phyloP scores from a whole-genome alignment of 2,888 invertebrate genomes.

The Physocephala rufipes region DNA sequence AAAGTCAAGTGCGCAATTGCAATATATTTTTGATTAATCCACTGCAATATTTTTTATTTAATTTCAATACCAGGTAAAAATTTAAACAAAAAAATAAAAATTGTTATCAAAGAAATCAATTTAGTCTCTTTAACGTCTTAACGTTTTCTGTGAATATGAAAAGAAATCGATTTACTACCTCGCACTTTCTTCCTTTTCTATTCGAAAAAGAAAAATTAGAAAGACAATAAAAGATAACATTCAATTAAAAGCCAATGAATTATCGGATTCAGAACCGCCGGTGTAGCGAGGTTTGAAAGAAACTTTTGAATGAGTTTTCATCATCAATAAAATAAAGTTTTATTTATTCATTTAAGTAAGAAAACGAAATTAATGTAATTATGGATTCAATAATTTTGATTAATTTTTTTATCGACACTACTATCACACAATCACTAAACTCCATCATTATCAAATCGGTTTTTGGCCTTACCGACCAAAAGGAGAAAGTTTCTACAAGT shows the following conservation, averaged over 20 bases:
- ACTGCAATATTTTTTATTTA: not conserved
- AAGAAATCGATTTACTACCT: too few relatives aligned
- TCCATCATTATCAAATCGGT: conserved; percentile 3
- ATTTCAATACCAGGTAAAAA: not conserved
- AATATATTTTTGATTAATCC: not conserved
- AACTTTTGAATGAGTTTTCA: not conserved
- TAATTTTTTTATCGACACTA: not conserved
- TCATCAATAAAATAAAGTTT: too few relatives aligned
- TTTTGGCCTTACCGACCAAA: conserved; percentile 10
- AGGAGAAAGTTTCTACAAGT: too few relatives aligned
- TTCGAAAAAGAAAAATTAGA: too few relatives aligned
- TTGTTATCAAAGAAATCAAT: too few relatives aligned
- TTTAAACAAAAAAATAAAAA: not conserved
- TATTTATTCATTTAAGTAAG: not conserved
- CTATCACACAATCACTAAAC: not conserved
- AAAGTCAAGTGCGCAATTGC: not conserved
- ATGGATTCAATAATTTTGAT: not conserved
- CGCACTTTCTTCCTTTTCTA: too few relatives aligned
- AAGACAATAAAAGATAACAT: too few relatives aligned
- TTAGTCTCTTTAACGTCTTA: too few relatives aligned
- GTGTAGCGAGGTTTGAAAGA: not conserved
- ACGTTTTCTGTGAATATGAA: too few relatives aligned
- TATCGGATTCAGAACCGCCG: too few relatives aligned
- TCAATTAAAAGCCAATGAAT: too few relatives aligned
- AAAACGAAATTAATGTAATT: not conserved